Conservation (phyloP, 2,888 invertebrate species). For the Blastobasis adustella region DNA sequence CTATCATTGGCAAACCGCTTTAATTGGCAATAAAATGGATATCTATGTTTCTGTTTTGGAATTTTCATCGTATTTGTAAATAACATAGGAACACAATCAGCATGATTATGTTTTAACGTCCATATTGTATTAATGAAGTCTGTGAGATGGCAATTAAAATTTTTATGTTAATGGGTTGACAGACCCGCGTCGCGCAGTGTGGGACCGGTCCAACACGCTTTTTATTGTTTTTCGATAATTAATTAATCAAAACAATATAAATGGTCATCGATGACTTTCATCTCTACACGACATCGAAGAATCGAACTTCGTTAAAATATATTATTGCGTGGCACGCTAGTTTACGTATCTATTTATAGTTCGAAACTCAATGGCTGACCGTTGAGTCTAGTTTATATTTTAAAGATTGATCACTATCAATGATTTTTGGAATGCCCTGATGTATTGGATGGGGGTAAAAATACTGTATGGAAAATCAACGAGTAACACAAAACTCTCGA, state of each 20-base stretch:
- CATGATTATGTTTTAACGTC: conserved; percentile 29
- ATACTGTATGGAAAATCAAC: no score
- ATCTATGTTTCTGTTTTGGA: conserved; percentile 20
- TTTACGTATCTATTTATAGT: no score
- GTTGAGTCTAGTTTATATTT: no score
- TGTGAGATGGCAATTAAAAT: conserved; percentile 55
- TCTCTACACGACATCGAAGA: conserved; percentile 17
- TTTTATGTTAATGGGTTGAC: conserved; percentile 53
- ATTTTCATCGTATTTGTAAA: conserved; percentile 21
- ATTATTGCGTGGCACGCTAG: no score
- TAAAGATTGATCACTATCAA: no score
- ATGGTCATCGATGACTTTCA: conserved; percentile 36
- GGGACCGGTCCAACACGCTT: conserved; percentile 46
- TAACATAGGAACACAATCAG: conserved; percentile 28
- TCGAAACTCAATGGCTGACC: no score
- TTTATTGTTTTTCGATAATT: conserved; percentile 39
- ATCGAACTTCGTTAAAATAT: neutral
- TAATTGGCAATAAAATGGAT: conserved; percentile 32
- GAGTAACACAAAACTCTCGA: no score
- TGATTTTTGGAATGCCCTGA: no score
- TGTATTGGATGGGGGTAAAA: no score
- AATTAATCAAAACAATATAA: conserved; percentile 57
- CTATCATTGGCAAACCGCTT: conserved; percentile 23
- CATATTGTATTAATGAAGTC: conserved; percentile 41
- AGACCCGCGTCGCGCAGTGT: conserved; percentile 28